These are phyloP conservation scores for Drosophila pectinifera DNA, from an alignment of 1,140 invertebrate species.

Conservation along the genomic window DNA sequence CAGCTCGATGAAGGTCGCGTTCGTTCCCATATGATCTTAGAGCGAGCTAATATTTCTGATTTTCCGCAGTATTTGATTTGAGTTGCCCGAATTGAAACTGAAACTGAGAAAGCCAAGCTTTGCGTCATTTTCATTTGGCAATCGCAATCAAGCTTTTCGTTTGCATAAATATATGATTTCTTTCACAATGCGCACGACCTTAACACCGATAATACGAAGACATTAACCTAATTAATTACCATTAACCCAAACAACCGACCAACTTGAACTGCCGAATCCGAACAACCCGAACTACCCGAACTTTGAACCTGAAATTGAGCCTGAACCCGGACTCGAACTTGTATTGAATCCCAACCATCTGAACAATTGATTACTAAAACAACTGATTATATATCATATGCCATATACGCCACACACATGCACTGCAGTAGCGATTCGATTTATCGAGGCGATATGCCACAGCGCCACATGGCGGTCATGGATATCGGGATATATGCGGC, in stretches of 20 bases:
- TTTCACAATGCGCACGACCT: constrained; percentile 43
- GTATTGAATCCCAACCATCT: background rate
- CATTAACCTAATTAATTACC: background rate
- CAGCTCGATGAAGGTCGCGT: background rate
- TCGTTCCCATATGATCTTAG: background rate
- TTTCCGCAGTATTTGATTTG: constrained; percentile 36
- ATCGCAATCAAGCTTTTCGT: constrained; percentile 31
- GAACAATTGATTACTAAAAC: constrained; percentile 29
- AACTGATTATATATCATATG: constrained; percentile 34
- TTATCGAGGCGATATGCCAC: constrained; percentile 89
- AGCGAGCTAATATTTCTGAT: constrained; percentile 25
- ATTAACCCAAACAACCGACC: background rate
- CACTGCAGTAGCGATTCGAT: constrained; percentile 75
- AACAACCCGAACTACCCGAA: background rate
- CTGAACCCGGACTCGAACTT: background rate
- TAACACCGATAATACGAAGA: constrained; percentile 4
- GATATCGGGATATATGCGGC: constrained; percentile 65
- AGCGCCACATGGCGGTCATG: constrained; percentile 66
- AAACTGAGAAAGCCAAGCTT: constrained; percentile 25
- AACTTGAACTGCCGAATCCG: background rate
- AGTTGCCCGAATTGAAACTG: constrained; percentile 20
- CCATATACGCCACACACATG: constrained; percentile 43
- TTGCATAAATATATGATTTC: constrained; percentile 29
- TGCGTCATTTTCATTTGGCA: constrained; percentile 15
- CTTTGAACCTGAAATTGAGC: background rate